Evolutionary conservation across 2,888 invertebrate genomes (phyloP).

Genomic region (Agonopterix heracliana): DNA sequence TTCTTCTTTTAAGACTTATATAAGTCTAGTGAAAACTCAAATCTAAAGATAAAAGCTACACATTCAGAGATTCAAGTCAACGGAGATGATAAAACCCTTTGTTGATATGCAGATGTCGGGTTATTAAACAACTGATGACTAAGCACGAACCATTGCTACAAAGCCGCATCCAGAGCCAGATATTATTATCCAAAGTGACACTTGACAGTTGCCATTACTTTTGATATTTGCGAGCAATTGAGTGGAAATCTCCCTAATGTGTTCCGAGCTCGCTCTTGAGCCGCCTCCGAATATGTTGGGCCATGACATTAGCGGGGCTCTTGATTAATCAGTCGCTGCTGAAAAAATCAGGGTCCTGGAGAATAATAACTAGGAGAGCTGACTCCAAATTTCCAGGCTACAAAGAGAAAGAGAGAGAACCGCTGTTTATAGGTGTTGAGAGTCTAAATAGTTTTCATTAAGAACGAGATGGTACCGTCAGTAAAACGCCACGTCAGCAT

Average conservation of each 20-base stretch:
- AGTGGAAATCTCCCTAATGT: conserved; percentile 24
- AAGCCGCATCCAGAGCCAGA: neutral
- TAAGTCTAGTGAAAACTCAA: too few species aligned
- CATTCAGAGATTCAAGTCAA: too few species aligned
- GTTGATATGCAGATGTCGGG: too few species aligned
- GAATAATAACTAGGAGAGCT: neutral
- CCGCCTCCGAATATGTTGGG: conserved; percentile 8
- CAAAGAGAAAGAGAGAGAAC: neutral
- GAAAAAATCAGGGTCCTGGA: neutral
- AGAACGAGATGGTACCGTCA: neutral
- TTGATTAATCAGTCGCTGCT: neutral
- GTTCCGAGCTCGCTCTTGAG: conserved; percentile 6
- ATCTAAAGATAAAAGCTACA: too few species aligned
- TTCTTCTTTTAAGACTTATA: too few species aligned
- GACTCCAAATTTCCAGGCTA: neutral
- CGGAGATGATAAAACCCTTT: too few species aligned
- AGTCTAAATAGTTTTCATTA: neutral
- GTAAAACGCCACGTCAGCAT: too few species aligned
- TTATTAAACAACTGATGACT: too few species aligned
- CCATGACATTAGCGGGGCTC: neutral
- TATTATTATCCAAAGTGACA: conserved; percentile 23
- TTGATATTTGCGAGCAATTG: conserved; percentile 39
- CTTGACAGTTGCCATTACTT: conserved; percentile 37
- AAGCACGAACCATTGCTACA: too few species aligned
- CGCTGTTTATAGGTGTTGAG: neutral